These are phyloP conservation scores for Lepisosteus oculatus DNA, from an alignment of 2,113 vertebrate genomes.

Conservation along the genomic window DNA sequence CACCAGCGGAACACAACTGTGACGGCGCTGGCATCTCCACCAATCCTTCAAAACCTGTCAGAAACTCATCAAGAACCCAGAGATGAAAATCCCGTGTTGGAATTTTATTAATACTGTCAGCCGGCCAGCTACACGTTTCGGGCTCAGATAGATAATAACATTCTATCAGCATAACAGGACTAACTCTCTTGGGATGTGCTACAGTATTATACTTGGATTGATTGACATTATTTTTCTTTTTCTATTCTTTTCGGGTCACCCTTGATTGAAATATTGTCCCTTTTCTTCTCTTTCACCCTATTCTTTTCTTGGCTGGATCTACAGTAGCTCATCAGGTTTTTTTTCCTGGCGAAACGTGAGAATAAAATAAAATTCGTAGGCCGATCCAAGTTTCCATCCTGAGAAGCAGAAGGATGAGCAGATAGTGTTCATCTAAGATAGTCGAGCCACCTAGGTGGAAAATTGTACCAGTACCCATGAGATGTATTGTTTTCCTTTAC, in stretches of 20 bases:
- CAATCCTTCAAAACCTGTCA: slow-evolving; percentile 70
- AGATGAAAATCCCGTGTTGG: slow-evolving; percentile 57
- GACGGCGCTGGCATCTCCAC: slow-evolving; percentile 62
- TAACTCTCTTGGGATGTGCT: slow-evolving; percentile 42
- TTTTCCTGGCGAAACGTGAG: not conserved
- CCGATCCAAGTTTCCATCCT: not conserved
- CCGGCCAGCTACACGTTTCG: slow-evolving; percentile 51
- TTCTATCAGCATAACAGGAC: slow-evolving; percentile 56
- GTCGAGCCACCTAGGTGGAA: too few species aligned
- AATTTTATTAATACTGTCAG: slow-evolving; percentile 64
- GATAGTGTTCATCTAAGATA: too few species aligned
- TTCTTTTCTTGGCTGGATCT: slow-evolving; percentile 11
- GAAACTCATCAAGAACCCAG: slow-evolving; percentile 55
- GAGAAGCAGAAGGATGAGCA: too few species aligned
- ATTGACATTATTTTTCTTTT: slow-evolving; percentile 46
- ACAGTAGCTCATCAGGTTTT: not conserved
- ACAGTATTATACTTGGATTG: slow-evolving; percentile 43
- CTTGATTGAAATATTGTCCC: slow-evolving; percentile 47
- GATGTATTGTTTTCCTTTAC: not conserved
- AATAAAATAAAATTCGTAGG: not conserved
- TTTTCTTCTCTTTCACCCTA: slow-evolving; percentile 3
- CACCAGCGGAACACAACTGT: slow-evolving; percentile 73
- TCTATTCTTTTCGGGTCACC: slow-evolving; percentile 37
- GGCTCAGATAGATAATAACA: slow-evolving; percentile 64
- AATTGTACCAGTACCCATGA: too few species aligned